Conservation (phyloP, 2,113 vertebrate species). For the Dromaius novaehollandiae region DNA sequence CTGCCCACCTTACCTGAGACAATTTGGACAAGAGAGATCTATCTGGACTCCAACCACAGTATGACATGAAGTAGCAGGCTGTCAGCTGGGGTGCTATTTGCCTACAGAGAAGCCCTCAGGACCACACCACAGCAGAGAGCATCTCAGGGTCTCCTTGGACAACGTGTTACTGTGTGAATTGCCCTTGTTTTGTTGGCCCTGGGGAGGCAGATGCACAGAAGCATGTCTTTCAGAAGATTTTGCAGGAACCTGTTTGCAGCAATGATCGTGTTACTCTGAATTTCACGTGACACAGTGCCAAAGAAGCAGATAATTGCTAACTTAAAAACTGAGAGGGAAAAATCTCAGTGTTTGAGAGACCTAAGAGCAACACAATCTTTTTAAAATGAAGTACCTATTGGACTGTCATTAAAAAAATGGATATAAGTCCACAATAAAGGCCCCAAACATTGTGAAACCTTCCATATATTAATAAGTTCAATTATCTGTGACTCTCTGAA, state of each 20-base stretch:
- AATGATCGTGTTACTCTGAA: background rate
- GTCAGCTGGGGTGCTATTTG: background rate
- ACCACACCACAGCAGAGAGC: background rate
- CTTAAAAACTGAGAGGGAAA: background rate
- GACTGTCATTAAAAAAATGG: background rate
- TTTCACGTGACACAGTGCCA: background rate
- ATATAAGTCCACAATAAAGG: background rate
- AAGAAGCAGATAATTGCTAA: background rate
- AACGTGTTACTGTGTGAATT: rapidly evolving
- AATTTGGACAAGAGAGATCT: background rate
- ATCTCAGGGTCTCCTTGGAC: background rate
- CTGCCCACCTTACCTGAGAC: background rate
- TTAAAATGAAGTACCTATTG: background rate
- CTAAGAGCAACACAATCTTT: background rate
- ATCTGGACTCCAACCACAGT: background rate
- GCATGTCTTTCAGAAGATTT: background rate
- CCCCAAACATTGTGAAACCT: background rate
- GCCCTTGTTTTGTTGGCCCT: background rate
- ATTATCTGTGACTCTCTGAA: background rate
- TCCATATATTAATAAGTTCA: background rate
- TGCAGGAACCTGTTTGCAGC: background rate
- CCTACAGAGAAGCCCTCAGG: background rate
- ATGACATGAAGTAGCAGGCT: background rate
- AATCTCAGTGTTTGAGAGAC: background rate
- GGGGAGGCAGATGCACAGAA: rapidly evolving